Base-by-base conservation (phyloP, 2,797 vertebrate genomes). In the Parauchenoglanis punctatus region DNA sequence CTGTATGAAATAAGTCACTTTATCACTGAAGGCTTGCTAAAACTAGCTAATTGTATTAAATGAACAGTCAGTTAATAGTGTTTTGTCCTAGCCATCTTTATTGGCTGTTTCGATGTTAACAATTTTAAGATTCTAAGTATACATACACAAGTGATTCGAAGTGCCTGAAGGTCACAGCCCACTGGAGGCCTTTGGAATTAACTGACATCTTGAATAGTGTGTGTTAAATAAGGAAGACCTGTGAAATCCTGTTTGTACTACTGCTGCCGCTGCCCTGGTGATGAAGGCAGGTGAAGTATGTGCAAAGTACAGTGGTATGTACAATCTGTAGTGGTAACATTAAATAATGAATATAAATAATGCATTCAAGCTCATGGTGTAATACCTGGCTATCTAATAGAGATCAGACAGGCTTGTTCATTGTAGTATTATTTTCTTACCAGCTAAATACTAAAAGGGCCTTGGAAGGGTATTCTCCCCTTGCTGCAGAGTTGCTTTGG, bases 381-480 rank as follows among this genome's bases (percentile, higher is more conserved):
- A 83, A 83, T 28, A 52, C 61, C 61, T 68, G n/a, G 15, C 25
- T 54, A 68, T 12, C 44, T 28, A 1, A 5, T 31, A 52, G 25
- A n/a, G 52, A 81, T 59, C 28, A 23, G 13, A 86, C 54, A 56
- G 58, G 23, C 56, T n/a, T 65, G 31, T 76, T 73, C 31, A 54
- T 35, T 25, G 63, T 20, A n/a, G 84, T 70, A 15, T 83, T 85
- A 67, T n/a, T 83, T 49, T 76, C 61, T 7, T 63, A 52, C n/a
- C 25, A 56, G 81, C 87, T 81, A 83, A 84, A 88, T 77, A 44
- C 61, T 77, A 87, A 89, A 83, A 54, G 35, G 35, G 77, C 76
- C 63, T 77, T 87, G 23, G 72, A 68, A 84, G 72, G 84, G 67
- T 81, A 67, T 85, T 89, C 85, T 87, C 63, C 85, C 82, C 86